These are phyloP conservation scores for Metopia argyrocephala DNA, from an alignment of 2,888 invertebrate species.

Conservation along the genomic window DNA sequence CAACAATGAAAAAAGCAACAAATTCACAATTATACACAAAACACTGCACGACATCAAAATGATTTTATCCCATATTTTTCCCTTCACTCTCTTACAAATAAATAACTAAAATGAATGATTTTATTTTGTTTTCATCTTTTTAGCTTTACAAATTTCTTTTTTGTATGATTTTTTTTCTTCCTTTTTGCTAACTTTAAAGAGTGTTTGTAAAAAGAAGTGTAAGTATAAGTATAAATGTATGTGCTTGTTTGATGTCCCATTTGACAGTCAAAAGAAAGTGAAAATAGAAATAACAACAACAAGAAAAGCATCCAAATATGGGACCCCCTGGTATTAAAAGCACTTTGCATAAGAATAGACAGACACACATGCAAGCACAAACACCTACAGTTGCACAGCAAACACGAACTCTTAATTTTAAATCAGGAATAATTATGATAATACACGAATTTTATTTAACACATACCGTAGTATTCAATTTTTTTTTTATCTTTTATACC, in stretches of 20 bases:
- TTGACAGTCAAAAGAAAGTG: constrained; percentile 4
- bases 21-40: constrained; percentile 50
- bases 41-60: constrained; percentile 64
- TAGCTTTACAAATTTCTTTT: constrained; percentile 34
- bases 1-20: constrained; percentile 19
- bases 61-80: constrained; percentile 63
- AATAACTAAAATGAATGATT: neutral
- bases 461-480: too few relatives aligned
- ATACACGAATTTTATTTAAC: too few relatives aligned
- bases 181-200: constrained; percentile 41
- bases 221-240: neutral
- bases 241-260: constrained; percentile 45
- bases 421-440: too few relatives aligned
- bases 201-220: neutral
- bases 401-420: too few relatives aligned
- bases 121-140: constrained; percentile 48
- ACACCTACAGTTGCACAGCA: neutral
- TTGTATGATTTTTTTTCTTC: neutral
- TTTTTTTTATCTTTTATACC: too few relatives aligned
- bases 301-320: constrained; percentile 44
- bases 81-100: too few relatives aligned
- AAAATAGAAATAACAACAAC: constrained; percentile 27
- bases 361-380: constrained; percentile 5
- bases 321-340: constrained; percentile 56
- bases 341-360: constrained; percentile 20